Conservation (phyloP, 2,797 vertebrate genomes). For the Sternotherus odoratus region DNA sequence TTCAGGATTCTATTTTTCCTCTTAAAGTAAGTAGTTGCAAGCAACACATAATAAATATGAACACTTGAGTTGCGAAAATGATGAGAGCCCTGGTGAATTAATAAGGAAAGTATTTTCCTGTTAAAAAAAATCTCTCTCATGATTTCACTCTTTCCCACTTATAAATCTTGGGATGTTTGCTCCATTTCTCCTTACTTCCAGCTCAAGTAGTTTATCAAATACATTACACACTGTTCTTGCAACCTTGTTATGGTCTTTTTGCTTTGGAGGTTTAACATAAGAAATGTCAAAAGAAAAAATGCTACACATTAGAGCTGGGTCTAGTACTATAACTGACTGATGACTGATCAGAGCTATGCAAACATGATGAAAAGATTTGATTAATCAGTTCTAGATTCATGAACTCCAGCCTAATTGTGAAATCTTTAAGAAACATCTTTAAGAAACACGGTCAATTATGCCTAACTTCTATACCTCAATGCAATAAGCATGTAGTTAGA, state of each 20-base stretch:
- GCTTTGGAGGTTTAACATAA: not conserved
- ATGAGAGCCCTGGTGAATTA: slow-evolving; percentile 20
- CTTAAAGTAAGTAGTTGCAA: slow-evolving; percentile 31
- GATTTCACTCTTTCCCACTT: slow-evolving; percentile 31
- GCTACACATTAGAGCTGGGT: not conserved
- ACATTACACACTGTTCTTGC: not conserved
- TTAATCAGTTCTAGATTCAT: not conserved
- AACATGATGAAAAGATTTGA: not conserved
- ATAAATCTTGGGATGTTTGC: slow-evolving; percentile 27
- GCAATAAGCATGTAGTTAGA: not conserved
- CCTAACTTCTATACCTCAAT: not conserved
- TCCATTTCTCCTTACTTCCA: not conserved
- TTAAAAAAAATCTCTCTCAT: not conserved
- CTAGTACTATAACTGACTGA: slow-evolving; percentile 18
- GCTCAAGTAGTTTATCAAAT: slow-evolving; percentile 16
- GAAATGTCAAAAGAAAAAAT: slow-evolving; percentile 17
- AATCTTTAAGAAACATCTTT: slow-evolving; percentile 18
- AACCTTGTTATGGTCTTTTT: slow-evolving; percentile 26
- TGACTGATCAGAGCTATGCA: slow-evolving; percentile 25
- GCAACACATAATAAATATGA: slow-evolving; percentile 1
- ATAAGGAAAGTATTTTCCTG: not conserved
- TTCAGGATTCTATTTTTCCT: slow-evolving; percentile 10
- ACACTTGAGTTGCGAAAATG: slow-evolving; percentile 2
- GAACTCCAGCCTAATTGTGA: slow-evolving; percentile 1
- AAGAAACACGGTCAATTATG: slow-evolving; percentile 28